phyloP scores from a whole-genome alignment of 2,888 invertebrate genomes.

The Teleogryllus oceanicus region DNA sequence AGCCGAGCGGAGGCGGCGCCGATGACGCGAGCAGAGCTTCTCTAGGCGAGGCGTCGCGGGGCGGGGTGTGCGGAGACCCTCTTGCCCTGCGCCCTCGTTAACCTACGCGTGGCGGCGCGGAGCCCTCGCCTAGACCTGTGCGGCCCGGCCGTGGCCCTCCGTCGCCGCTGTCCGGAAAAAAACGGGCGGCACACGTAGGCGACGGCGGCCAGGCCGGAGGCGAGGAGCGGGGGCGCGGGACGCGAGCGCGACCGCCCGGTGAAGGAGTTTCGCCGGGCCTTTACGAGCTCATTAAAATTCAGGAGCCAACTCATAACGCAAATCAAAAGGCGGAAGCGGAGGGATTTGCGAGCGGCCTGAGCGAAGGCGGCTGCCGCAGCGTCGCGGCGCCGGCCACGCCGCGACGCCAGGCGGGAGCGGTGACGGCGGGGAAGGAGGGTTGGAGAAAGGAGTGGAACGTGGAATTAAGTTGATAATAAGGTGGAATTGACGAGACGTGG shows the following conservation, averaged over 20 bases:
- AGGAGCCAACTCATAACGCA: slow-evolving; percentile 11
- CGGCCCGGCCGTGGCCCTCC: too few species aligned
- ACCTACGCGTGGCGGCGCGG: not conserved
- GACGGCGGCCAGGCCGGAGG: not conserved
- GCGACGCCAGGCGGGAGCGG: not conserved
- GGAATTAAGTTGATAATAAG: not conserved
- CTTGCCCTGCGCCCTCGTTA: not conserved
- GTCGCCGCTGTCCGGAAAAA: not conserved
- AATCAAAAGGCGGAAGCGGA: slow-evolving; percentile 1
- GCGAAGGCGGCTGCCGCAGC: not conserved
- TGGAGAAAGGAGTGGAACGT: not conserved
- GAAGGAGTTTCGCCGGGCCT: slow-evolving; percentile 5
- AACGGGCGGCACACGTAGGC: not conserved
- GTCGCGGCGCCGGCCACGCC: not conserved
- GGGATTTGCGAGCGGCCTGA: not conserved
- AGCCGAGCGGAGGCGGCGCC: too few species aligned
- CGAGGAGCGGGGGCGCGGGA: not conserved
- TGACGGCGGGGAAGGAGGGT: not conserved
- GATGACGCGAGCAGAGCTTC: too few species aligned
- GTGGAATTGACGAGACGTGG: too few species aligned
- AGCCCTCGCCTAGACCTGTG: too few species aligned
- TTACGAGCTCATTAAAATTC: slow-evolving; percentile 10
- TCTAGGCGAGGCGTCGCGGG: too few species aligned
- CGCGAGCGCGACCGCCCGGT: not conserved
- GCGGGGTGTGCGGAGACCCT: not conserved